Evolutionary conservation across 2,113 vertebrate genomes (phyloP).

Genomic region (Equus quagga): DNA sequence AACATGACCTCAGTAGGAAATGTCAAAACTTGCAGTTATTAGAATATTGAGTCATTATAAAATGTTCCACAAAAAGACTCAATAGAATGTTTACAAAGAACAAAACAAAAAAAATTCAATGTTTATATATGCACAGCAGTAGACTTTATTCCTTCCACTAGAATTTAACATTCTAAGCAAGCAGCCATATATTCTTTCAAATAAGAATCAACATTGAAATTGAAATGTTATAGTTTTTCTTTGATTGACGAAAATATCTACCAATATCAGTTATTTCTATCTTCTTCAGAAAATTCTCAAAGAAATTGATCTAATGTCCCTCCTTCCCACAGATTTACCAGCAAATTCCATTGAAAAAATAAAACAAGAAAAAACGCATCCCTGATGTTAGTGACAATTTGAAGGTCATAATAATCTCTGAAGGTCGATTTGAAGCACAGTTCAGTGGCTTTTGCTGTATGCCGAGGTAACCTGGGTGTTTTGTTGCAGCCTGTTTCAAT

Average conservation of each 20-base stretch:
- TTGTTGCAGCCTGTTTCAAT: constrained; percentile 90
- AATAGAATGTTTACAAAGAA: not conserved
- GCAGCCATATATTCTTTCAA: not conserved
- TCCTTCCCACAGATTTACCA: constrained; percentile 88
- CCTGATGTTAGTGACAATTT: constrained; percentile 80
- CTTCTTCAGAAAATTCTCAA: constrained; percentile 66
- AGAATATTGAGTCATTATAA: not conserved
- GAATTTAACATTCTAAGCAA: not conserved
- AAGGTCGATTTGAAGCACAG: constrained; percentile 89
- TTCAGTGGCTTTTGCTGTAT: constrained; percentile 85
- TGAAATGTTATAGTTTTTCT: constrained; percentile 7
- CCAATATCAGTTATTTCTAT: not conserved
- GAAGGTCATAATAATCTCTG: constrained; percentile 91
- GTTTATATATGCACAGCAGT: not conserved
- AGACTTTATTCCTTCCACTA: not conserved
- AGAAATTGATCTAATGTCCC: constrained; percentile 79
- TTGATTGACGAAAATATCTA: constrained; percentile 58
- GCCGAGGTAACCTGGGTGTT: constrained; percentile 72
- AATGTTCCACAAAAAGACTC: not conserved
- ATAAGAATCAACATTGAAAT: constrained; percentile 29
- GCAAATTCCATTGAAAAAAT: constrained; percentile 81
- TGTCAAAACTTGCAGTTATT: not conserved
- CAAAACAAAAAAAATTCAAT: not conserved
- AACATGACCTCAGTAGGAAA: not conserved
- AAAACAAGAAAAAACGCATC: constrained; percentile 66